A percentile compares a stretch with the other conserved stretches of the same genome.
Conservation (phyloP, 2,797 vertebrate species). For the Esox masquinongy region DNA sequence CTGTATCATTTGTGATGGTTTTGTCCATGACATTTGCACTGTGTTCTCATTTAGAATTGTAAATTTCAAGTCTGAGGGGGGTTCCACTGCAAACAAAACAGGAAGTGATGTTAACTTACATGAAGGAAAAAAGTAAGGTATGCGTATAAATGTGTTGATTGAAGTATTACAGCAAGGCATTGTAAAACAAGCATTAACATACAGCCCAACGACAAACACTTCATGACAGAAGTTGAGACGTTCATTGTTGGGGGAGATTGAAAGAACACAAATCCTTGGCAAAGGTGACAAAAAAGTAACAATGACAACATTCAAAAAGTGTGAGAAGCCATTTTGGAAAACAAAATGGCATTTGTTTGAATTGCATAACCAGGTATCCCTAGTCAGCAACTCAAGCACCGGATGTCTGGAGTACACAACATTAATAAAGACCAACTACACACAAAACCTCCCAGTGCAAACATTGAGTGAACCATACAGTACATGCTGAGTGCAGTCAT, state of each 20-base stretch:
- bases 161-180: constrained; percentile 72
- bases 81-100: constrained; percentile 90
- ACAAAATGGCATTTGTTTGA: constrained; percentile 96
- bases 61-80: constrained; percentile 97
- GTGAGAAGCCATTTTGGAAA: constrained; percentile 85
- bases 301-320: constrained; percentile 75
- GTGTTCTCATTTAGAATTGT: constrained; percentile 99
- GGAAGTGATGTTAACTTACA: constrained; percentile 56
- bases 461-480: constrained; percentile 89
- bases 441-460: constrained; percentile 85
- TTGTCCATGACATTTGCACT: constrained; percentile 97
- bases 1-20: constrained; percentile 82
- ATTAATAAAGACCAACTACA: constrained; percentile 83
- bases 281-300: constrained; percentile 73
- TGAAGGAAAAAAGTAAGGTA: constrained; percentile 36
- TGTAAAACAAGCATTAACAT: constrained; percentile 80
- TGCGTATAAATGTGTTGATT: constrained; percentile 45
- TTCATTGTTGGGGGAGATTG: constrained; percentile 89
- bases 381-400: constrained; percentile 94
- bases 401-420: constrained; percentile 78
- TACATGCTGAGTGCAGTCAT: constrained; percentile 94
- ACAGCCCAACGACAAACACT: constrained; percentile 93
- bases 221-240: constrained; percentile 76
- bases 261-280: constrained; percentile 75
- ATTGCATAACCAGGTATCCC: constrained; percentile 83